These are phyloP conservation scores for Agrochola circellaris DNA, from an alignment of 2,888 invertebrate species.

Conservation along the genomic window DNA sequence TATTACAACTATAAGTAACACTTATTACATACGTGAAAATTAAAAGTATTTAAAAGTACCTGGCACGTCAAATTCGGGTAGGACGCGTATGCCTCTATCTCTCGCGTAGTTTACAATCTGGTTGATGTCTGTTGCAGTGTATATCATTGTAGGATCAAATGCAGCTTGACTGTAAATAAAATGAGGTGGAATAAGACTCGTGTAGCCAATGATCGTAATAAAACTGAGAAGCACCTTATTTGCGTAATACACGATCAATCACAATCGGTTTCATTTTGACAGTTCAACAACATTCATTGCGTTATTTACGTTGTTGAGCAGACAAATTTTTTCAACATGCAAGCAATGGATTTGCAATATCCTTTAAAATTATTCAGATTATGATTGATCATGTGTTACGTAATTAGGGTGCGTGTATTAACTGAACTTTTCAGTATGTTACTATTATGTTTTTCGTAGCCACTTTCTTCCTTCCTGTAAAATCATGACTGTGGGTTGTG, in stretches of 20 bases:
- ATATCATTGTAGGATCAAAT: slow-evolving; percentile 91
- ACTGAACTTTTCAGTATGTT: neutral
- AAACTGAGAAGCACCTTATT: too few species aligned
- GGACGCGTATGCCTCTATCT: slow-evolving; percentile 37
- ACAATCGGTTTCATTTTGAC: too few species aligned
- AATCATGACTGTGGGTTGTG: neutral
- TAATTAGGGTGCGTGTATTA: neutral
- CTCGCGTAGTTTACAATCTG: slow-evolving; percentile 94
- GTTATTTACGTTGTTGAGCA: too few species aligned
- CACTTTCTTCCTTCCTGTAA: neutral
- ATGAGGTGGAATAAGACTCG: neutral
- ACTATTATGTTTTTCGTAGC: neutral
- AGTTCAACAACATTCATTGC: too few species aligned
- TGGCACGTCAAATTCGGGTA: slow-evolving; percentile 19
- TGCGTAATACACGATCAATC: too few species aligned
- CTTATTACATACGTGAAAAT: neutral
- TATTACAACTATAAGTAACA: neutral
- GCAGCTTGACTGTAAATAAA: slow-evolving; percentile 92
- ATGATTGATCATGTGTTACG: too few species aligned
- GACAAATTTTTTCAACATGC: too few species aligned
- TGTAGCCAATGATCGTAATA: neutral
- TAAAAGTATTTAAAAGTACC: neutral
- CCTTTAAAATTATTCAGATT: too few species aligned
- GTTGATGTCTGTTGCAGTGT: slow-evolving; percentile 92
- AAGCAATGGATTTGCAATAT: too few species aligned